These are phyloP conservation scores for Macrosiphum euphorbiae DNA, from an alignment of 2,888 invertebrate genomes.

Conservation along the genomic window DNA sequence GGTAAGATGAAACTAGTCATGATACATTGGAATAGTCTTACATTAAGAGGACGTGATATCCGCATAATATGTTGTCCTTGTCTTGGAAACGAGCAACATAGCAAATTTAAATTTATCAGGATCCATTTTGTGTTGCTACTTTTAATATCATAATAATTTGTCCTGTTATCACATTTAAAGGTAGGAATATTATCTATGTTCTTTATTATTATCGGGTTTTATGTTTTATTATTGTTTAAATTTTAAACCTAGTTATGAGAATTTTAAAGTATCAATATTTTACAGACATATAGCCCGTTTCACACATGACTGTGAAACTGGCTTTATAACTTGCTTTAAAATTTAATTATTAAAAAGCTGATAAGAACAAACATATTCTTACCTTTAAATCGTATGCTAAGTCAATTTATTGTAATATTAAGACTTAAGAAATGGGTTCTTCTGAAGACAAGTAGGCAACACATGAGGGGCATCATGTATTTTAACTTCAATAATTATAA, in stretches of 20 bases:
- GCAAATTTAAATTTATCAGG: not conserved
- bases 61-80: not conserved
- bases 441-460: not conserved
- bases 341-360: not conserved
- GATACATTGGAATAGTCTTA: not conserved
- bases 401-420: not conserved
- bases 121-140: not conserved
- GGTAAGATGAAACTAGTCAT: not conserved
- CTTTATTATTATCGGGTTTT: not conserved
- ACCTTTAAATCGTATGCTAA: not conserved
- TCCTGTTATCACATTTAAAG: not conserved
- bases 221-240: not conserved
- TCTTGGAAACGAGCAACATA: not conserved
- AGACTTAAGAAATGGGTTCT: not conserved
- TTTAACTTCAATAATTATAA: not conserved
- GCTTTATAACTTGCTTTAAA: not conserved
- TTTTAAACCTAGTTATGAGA: not conserved
- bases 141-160: not conserved
- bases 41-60: not conserved
- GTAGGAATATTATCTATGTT: not conserved
- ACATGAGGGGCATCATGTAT: not conserved
- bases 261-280: not conserved
- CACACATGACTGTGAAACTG: too few relatives aligned
- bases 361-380: not conserved
- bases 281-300: too few relatives aligned